Conservation (phyloP, 2,797 vertebrate genomes). For the Anolis apletophallus region DNA sequence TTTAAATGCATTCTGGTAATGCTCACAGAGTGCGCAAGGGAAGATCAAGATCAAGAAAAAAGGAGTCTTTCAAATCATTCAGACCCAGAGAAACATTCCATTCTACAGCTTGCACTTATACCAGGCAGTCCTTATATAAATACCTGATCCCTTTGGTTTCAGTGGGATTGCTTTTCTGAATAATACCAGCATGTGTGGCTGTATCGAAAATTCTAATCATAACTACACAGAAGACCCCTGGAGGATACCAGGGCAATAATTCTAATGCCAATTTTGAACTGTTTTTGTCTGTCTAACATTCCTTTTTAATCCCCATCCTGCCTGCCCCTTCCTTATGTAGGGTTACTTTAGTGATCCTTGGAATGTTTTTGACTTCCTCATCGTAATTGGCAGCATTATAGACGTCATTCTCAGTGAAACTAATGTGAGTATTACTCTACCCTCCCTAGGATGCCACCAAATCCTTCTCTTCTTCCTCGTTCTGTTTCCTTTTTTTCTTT, state of each 20-base stretch:
- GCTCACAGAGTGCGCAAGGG: not conserved
- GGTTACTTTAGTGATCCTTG: constrained; percentile 99
- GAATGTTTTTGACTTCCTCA: constrained; percentile 99
- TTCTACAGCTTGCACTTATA: constrained; percentile 16
- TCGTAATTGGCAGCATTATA: constrained; percentile 99
- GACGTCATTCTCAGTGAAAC: constrained; percentile 99
- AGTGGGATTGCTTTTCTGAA: constrained; percentile 17
- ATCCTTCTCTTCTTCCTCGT: constrained; percentile 70
- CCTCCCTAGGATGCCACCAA: constrained; percentile 81
- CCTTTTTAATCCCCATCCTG: constrained; percentile 88
- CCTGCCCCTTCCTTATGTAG: constrained; percentile 96
- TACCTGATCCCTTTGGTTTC: not conserved
- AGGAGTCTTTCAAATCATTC: constrained; percentile 4
- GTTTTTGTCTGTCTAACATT: constrained; percentile 87
- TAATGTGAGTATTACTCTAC: constrained; percentile 96
- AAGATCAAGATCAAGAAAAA: not conserved
- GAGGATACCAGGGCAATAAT: constrained; percentile 69
- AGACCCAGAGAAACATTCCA: constrained; percentile 16
- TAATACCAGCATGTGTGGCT: constrained; percentile 21
- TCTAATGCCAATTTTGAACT: constrained; percentile 80
- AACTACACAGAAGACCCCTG: constrained; percentile 45
- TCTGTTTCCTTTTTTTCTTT: constrained; percentile 71
- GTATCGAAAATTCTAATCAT: constrained; percentile 43
- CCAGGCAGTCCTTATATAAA: constrained; percentile 11
- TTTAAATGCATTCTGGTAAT: not conserved